These are phyloP conservation scores for Habrosyne pyritoides DNA, from an alignment of 2,888 invertebrate species.

Conservation along the genomic window DNA sequence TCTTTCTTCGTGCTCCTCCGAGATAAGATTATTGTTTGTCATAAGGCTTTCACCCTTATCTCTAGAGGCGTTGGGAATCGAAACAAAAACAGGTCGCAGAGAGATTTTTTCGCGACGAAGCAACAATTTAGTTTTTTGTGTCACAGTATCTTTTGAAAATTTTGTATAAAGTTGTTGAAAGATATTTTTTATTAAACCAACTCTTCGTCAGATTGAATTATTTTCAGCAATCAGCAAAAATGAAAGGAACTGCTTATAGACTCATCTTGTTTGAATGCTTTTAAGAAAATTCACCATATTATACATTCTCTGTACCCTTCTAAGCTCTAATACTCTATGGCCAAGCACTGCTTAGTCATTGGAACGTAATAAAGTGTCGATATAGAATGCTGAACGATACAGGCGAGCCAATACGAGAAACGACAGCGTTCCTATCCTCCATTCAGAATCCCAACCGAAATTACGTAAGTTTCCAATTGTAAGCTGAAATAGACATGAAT, in stretches of 20 bases:
- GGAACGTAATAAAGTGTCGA: not conserved
- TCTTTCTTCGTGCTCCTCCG: constrained; percentile 11
- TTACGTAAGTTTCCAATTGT: constrained; percentile 3
- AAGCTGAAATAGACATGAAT: constrained; percentile 1
- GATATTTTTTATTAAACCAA: too few species aligned
- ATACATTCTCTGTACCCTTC: not conserved
- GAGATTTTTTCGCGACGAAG: not conserved
- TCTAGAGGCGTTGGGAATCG: not conserved
- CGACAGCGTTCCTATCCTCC: not conserved
- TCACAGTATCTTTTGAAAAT: constrained; percentile 1
- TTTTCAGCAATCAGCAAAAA: not conserved
- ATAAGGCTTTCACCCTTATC: constrained; percentile 4
- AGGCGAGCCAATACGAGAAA: not conserved
- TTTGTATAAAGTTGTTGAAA: too few species aligned
- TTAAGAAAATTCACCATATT: not conserved
- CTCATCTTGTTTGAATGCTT: not conserved
- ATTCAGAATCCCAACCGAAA: not conserved
- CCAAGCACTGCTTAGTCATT: constrained; percentile 1
- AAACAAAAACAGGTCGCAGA: not conserved
- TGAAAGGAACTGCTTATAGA: not conserved
- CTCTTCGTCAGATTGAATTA: not conserved
- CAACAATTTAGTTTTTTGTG: constrained; percentile 3
- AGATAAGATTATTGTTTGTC: constrained; percentile 13
- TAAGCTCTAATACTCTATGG: not conserved
- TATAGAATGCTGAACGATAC: not conserved